A percentile compares a stretch with the other conserved stretches of the same genome.
These are phyloP conservation scores for Sylvia borin DNA, from an alignment of 2,797 vertebrate species.

Conservation along the genomic window DNA sequence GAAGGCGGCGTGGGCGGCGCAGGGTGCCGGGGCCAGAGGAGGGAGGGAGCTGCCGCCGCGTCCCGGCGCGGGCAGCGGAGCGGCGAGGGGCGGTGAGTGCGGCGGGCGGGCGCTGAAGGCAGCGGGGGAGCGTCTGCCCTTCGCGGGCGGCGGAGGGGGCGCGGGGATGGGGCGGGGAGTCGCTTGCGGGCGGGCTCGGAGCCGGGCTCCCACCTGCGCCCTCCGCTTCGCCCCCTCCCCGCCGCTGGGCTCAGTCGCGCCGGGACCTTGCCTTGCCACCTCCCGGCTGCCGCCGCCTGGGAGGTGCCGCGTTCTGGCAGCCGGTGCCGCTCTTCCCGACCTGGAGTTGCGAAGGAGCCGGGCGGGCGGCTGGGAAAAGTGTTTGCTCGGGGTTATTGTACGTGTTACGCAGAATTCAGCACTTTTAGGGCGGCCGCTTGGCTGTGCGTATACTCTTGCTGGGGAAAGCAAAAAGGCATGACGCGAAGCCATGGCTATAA, in stretches of 20 bases:
- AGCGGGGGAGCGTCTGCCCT: neutral
- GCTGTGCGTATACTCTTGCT: neutral
- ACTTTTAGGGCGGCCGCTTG: neutral
- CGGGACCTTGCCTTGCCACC: neutral
- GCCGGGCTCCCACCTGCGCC: neutral
- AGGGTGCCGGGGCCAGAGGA: neutral
- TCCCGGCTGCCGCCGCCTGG: neutral
- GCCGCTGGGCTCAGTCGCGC: rapidly evolving
- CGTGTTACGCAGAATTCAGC: neutral
- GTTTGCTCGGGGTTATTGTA: neutral
- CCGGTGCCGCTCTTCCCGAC: rapidly evolving
- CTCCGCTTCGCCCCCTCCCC: neutral
- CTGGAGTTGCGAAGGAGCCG: neutral
- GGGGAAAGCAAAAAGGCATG: neutral
- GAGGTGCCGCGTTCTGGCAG: neutral
- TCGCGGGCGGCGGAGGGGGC: neutral
- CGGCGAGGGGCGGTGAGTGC: neutral
- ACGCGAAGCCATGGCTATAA: neutral
- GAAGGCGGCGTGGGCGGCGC: neutral
- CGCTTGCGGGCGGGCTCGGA: neutral
- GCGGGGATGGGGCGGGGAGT: neutral
- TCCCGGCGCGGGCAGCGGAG: neutral
- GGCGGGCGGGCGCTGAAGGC: neutral
- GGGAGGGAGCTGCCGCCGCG: neutral
- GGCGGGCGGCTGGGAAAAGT: neutral